Evolutionary conservation across 2,113 vertebrate genomes (phyloP), one percentile per base, ranked within the genome.

Genomic region (Tragelaphus buxtoni): DNA sequence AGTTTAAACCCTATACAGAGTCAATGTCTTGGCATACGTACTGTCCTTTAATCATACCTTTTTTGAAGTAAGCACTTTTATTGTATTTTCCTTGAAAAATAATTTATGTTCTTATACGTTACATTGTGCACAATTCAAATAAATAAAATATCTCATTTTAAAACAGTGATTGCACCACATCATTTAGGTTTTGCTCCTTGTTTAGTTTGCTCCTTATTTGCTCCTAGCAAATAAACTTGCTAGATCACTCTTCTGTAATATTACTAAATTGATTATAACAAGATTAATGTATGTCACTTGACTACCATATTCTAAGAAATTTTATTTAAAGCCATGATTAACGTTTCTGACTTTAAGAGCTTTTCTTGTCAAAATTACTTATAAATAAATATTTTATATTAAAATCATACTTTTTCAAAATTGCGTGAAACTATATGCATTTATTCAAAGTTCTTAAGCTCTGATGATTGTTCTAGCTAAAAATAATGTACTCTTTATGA

Each of bases 391-490:
- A 92, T 53, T 93, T 94, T 85, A n/a, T 10, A 79, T 82, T 51
- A 79, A 45, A 77, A 30, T 9, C 2, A 47, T 26, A 49, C 14
- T 47, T 47, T 18, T 51, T 6, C 47, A 49, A 79, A 79, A 79
- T 51, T 79, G 4, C n/a, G n/a, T n/a, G n/a, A n/a, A n/a, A n/a
- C n/a, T n/a, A n/a, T n/a, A n/a, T n/a, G n/a, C n/a, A n/a, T n/a
- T n/a, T n/a, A n/a, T n/a, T n/a, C n/a, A n/a, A n/a, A n/a, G n/a
- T n/a, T n/a, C n/a, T n/a, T n/a, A n/a, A n/a, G n/a, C n/a, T n/a
- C n/a, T n/a, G n/a, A n/a, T n/a, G n/a, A n/a, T n/a, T n/a, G n/a
- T 92, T 65, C 76, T 96, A 95, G 47, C 85, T 97, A 96, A 98
- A 98, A 87, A 95, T 45, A 87, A 81, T 53, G n/a, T 61, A 97